Evolutionary conservation across 2,888 invertebrate species (phyloP), one percentile per base, ranked within the genome.

Genomic region (Salticus scenicus): DNA sequence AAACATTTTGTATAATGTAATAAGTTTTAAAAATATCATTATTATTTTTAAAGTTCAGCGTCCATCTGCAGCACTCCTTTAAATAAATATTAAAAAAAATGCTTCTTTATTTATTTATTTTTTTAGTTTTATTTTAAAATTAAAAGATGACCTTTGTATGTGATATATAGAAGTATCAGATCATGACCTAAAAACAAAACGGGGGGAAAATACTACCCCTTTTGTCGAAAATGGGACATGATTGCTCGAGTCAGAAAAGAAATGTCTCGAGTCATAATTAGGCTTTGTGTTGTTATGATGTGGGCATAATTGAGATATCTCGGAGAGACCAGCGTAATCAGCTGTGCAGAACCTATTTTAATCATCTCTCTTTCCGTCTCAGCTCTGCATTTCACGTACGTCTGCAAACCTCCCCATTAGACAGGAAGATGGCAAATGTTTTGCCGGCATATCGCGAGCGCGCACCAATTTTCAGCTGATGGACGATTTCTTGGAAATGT

Each of bases 271-370:
- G 33, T 64, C 41, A 51, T 76, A 83, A 83, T 83, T 83, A 83
- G 82, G 72, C 76, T 51, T 75, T 70, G 82, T 83, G 76, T 57
- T 47, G 67, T 76, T 66, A 69, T 47, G 74, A 57, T 63, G 28
- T 31, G 70, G 51, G 69, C 37, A 75, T 69, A 81, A 81, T 81
- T 81, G 76, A 71, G 71, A 66, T 42, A 76, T 69, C 64, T 33
- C 73, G 8, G 71, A 31, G 57, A 37, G 70, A 57, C 70, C 47
- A 57, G 70, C 81, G 75, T 81, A 81, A 81, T 83, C 82, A 83
- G 42, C 72, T 76, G 76, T 76, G 76, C 70, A 71, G 82, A 83
- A 72, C 82, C 41, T 75, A n/a, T 71, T 83, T 71, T 83, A 83
- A 83, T 83, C 76, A 83, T 76, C 41, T 64, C 37, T 41, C 64